A percentile compares a stretch with the other conserved stretches of the same genome.
These are phyloP conservation scores for Barypeithes pellucidus DNA, from an alignment of 2,888 invertebrate genomes.

Conservation along the genomic window DNA sequence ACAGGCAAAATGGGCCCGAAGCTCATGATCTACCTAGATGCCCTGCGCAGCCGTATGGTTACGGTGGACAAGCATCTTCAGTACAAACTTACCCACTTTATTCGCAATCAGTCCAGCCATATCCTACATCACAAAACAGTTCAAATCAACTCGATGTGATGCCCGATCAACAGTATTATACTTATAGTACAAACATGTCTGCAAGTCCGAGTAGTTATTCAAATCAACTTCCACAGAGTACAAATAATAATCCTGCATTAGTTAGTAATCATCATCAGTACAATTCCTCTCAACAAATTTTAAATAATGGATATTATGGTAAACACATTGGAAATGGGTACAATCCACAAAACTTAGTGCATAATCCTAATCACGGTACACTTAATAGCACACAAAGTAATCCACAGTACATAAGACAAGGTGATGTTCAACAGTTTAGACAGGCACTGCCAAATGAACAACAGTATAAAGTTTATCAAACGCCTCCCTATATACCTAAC, in stretches of 20 bases:
- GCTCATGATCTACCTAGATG: neutral
- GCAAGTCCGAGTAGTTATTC: constrained; percentile 1
- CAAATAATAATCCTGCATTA: constrained; percentile 9
- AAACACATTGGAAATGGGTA: constrained; percentile 6
- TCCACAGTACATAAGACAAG: constrained; percentile 25
- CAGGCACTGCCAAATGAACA: constrained; percentile 2
- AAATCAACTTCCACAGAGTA: constrained; percentile 19
- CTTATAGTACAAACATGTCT: constrained; percentile 19
- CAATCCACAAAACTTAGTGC: neutral
- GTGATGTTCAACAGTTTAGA: constrained; percentile 29
- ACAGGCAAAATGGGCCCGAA: constrained; percentile 39
- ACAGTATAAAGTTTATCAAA: constrained; percentile 26
- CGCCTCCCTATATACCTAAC: constrained; percentile 17
- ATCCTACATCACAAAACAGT: constrained; percentile 2
- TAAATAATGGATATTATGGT: constrained; percentile 15
- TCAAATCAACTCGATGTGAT: constrained; percentile 24
- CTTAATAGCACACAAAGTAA: neutral
- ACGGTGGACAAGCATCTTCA: constrained; percentile 13
- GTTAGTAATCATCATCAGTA: constrained; percentile 22
- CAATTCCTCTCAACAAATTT: constrained; percentile 17
- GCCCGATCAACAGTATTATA: constrained; percentile 40
- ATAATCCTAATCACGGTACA: neutral
- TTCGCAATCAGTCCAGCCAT: neutral
- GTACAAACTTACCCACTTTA: neutral
- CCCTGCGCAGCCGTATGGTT: constrained; percentile 3